These are phyloP conservation scores for Eupeodes latifasciatus DNA, from an alignment of 2,888 invertebrate species.

Conservation along the genomic window DNA sequence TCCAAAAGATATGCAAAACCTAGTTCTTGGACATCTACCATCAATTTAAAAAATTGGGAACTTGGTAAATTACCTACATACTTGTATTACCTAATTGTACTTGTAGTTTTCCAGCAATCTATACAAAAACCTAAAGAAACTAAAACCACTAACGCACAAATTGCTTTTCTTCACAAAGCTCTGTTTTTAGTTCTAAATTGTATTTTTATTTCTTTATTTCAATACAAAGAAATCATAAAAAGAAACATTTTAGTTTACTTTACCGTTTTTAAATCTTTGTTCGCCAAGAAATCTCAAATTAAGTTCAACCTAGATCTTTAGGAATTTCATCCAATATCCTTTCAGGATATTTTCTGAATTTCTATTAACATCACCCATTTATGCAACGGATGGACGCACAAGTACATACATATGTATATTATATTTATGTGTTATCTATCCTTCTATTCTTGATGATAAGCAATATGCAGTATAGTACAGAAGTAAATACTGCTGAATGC, in stretches of 20 bases:
- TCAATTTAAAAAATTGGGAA: too few relatives aligned
- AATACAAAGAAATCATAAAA: not conserved
- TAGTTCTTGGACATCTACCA: too few relatives aligned
- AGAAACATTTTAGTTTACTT: constrained; percentile 2
- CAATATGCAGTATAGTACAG: constrained; percentile 45
- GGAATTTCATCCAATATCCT: constrained; percentile 63
- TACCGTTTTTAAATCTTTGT: constrained; percentile 27
- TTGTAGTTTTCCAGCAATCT: too few relatives aligned
- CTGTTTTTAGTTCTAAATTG: not conserved
- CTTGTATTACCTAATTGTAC: too few relatives aligned
- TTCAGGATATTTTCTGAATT: constrained; percentile 53
- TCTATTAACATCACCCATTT: constrained; percentile 48
- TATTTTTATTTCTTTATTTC: not conserved
- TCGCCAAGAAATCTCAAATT: constrained; percentile 48
- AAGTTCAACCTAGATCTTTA: constrained; percentile 54
- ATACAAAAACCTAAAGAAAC: too few relatives aligned
- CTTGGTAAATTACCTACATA: too few relatives aligned
- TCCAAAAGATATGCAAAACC: too few relatives aligned
- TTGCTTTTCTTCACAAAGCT: not conserved
- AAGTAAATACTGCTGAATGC: constrained; percentile 23
- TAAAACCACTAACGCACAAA: too few relatives aligned
- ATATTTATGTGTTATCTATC: constrained; percentile 2
- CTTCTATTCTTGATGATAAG: constrained; percentile 48
- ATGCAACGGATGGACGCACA: constrained; percentile 20
- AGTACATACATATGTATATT: not conserved